These are phyloP conservation scores for Malurus alboscapulatus DNA, from an alignment of 2,113 vertebrate species.

Conservation along the genomic window DNA sequence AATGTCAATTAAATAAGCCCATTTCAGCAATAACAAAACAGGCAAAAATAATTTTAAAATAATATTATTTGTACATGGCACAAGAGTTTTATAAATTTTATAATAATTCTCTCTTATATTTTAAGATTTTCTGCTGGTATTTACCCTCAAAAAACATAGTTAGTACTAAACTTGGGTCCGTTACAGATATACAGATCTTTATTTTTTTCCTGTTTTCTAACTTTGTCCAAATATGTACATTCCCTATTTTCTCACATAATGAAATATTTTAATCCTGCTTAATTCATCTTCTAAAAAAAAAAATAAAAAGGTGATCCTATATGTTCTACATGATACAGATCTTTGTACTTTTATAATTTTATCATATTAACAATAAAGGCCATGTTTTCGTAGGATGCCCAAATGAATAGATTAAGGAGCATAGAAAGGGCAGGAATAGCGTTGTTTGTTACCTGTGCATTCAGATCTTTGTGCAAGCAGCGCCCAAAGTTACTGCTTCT, in stretches of 20 bases:
- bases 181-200: not conserved
- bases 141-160: not conserved
- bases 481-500: conserved; percentile 73
- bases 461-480: conserved; percentile 49
- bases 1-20: not conserved
- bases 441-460: conserved; percentile 19
- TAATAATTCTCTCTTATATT: not conserved
- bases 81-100: not conserved
- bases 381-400: not conserved
- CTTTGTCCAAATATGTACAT: not conserved
- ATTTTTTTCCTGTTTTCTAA: not conserved
- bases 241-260: not conserved
- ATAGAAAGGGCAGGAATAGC: not conserved
- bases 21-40: not conserved
- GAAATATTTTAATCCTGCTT: not conserved
- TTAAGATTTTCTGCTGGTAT: not conserved
- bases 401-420: not conserved
- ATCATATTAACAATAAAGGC: not conserved
- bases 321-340: not conserved
- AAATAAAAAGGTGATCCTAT: not conserved
- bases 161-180: not conserved
- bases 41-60: not conserved
- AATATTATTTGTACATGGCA: not conserved
- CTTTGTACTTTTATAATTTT: not conserved
- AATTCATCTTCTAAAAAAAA: not conserved